These are phyloP conservation scores for Irena cyanogastra DNA, from an alignment of 2,113 vertebrate species.

Conservation along the genomic window DNA sequence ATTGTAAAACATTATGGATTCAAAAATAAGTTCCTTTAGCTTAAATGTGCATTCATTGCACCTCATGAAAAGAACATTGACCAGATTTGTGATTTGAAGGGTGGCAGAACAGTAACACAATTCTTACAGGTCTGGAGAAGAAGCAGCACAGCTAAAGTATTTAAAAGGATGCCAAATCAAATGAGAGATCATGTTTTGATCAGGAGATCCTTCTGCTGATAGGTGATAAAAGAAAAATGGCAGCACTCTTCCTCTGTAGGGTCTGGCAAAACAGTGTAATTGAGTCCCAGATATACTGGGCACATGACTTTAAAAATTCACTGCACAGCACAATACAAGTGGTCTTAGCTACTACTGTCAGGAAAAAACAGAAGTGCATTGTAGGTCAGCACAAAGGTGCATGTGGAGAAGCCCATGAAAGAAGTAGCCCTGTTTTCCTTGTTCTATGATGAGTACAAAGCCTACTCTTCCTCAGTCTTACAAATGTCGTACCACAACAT, in stretches of 20 bases:
- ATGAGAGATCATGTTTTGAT: neutral
- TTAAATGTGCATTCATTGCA: neutral
- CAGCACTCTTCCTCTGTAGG: neutral
- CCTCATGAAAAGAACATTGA: neutral
- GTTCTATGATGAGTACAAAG: neutral
- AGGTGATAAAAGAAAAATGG: neutral
- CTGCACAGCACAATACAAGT: neutral
- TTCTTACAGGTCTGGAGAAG: neutral
- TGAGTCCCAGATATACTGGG: neutral
- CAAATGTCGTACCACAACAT: neutral
- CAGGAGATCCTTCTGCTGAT: neutral
- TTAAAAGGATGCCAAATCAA: neutral
- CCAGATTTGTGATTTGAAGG: neutral
- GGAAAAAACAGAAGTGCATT: neutral
- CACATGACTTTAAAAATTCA: neutral
- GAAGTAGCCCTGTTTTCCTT: neutral
- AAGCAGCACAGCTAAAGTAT: neutral
- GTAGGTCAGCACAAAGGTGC: neutral
- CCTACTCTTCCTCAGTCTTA: neutral
- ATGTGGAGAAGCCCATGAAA: fast-evolving
- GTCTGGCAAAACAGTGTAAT: neutral
- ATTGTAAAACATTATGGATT: neutral
- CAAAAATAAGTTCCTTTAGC: neutral
- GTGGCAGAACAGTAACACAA: neutral
- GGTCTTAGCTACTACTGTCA: neutral